Conservation (phyloP, 2,113 vertebrate genomes). For the Xyrauchen texanus region DNA sequence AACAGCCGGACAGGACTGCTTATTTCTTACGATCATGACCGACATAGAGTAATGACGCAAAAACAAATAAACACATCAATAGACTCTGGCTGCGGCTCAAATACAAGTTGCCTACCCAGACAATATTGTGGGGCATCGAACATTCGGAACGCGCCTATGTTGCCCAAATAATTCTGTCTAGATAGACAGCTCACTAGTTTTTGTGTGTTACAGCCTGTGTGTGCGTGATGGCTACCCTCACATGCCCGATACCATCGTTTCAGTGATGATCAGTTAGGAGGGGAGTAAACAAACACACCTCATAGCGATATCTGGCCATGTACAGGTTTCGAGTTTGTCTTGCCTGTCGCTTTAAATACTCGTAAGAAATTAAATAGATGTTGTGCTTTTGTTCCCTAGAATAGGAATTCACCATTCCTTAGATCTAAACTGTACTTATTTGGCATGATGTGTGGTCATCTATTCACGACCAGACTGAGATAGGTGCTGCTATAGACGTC, state of each 20-base stretch:
- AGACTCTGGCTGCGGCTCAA: neutral
- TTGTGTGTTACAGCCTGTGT: neutral
- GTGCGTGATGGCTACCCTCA: neutral
- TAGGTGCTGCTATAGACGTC: too few species aligned
- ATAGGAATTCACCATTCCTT: too few species aligned
- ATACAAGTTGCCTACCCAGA: neutral
- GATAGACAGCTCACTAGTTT: neutral
- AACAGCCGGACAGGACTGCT: neutral
- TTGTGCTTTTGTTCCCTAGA: too few species aligned
- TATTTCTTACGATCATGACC: neutral
- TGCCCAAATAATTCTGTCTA: neutral
- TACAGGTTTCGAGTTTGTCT: too few species aligned
- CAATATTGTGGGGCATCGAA: neutral
- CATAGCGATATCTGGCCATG: neutral
- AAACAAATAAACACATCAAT: neutral
- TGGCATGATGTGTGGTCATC: too few species aligned
- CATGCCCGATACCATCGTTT: slow-evolving; percentile 26
- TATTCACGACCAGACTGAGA: too few species aligned
- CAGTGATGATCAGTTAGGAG: slow-evolving; percentile 1
- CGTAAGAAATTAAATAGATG: too few species aligned
- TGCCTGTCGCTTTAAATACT: too few species aligned
- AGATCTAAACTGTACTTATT: too few species aligned
- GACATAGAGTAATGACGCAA: neutral
- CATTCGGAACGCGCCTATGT: neutral
- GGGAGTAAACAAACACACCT: neutral